Evolutionary conservation across 92 coral and sea anemone species (phyloP).

Genomic region (Porites cylindrica): DNA sequence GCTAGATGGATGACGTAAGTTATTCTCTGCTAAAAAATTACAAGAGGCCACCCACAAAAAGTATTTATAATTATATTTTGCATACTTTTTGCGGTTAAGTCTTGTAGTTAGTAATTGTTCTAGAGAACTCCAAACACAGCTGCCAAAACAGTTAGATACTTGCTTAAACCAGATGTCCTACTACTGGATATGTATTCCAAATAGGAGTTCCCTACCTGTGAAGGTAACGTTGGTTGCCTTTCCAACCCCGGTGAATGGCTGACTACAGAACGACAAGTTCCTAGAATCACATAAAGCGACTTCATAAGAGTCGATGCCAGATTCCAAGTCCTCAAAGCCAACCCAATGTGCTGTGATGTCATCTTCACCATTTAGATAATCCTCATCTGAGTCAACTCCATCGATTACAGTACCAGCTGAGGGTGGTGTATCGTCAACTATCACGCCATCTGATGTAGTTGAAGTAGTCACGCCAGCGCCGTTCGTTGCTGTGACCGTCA

Average conservation of each 20-base stretch:
- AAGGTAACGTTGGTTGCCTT: slow-evolving; percentile 66
- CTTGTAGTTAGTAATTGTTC: no score
- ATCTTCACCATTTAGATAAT: slow-evolving; percentile 69
- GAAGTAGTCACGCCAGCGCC: slow-evolving; percentile 82
- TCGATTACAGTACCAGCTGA: slow-evolving; percentile 71
- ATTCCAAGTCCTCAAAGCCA: slow-evolving; percentile 70
- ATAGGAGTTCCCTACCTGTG: slow-evolving; percentile 59
- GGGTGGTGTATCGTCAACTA: slow-evolving; percentile 79
- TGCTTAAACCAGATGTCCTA: background rate
- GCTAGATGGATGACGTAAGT: no score
- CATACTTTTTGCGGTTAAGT: no score
- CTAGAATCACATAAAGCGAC: slow-evolving; percentile 82
- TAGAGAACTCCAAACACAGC: no score
- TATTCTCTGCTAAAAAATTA: no score
- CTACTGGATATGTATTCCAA: background rate
- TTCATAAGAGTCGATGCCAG: slow-evolving; percentile 78
- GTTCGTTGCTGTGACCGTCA: slow-evolving; percentile 79
- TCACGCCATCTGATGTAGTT: slow-evolving; percentile 81
- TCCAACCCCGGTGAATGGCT: slow-evolving; percentile 57
- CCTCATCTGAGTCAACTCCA: slow-evolving; percentile 65
- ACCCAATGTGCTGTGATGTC: slow-evolving; percentile 75
- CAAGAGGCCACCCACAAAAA: no score
- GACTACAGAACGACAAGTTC: slow-evolving; percentile 69
- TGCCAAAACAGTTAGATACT: no score
- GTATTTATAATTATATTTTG: no score